A percentile compares a stretch with the other conserved stretches of the same genome.
phyloP scores from a whole-genome alignment of 1,140 invertebrate genomes.

The Brevipalpus yothersi region DNA sequence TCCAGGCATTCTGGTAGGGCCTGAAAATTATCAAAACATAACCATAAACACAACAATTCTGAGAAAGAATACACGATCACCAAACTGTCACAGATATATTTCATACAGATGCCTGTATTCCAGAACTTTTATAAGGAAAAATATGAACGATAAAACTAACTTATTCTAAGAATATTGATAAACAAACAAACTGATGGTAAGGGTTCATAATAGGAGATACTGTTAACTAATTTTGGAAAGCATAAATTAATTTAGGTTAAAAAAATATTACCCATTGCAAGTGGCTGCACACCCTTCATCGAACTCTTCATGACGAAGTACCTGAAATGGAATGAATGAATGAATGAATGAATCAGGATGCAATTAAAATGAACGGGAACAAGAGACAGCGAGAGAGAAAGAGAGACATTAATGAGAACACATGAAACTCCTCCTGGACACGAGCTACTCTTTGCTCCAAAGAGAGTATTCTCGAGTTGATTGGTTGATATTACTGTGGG shows the following conservation, averaged over 20 bases:
- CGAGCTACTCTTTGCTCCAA: no score
- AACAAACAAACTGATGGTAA: not conserved
- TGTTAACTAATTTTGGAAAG: no score
- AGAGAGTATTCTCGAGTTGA: no score
- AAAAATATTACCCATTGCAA: conserved; percentile 45
- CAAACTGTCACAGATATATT: not conserved
- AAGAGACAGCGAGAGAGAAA: no score
- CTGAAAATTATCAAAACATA: conserved; percentile 29
- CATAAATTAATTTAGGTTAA: not conserved
- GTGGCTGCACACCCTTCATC: conserved; percentile 77
- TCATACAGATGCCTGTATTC: no score
- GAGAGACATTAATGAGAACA: no score
- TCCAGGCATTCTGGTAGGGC: conserved; percentile 90
- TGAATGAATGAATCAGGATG: no score
- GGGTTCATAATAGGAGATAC: no score
- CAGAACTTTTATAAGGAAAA: not conserved
- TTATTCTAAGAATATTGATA: not conserved
- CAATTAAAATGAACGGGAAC: no score
- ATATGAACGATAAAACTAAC: not conserved
- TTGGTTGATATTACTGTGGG: no score
- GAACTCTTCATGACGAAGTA: conserved; percentile 90
- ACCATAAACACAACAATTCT: conserved; percentile 1
- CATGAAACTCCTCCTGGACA: no score
- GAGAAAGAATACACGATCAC: not conserved
- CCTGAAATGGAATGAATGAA: conserved; percentile 24